phyloP scores from a whole-genome alignment of 2,888 invertebrate genomes.

The Cheilosia vernalis region DNA sequence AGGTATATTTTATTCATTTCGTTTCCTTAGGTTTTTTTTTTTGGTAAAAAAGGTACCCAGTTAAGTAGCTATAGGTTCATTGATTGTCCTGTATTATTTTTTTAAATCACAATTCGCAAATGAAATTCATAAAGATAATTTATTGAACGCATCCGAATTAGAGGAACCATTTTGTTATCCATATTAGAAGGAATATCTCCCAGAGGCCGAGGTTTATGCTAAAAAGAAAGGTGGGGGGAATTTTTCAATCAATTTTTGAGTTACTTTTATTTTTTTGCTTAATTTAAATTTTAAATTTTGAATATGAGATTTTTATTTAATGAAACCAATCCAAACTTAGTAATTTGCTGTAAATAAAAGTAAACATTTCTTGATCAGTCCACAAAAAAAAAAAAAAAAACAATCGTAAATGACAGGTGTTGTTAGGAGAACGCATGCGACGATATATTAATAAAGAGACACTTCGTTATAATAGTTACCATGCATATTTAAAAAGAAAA shows the following conservation, averaged over 20 bases:
- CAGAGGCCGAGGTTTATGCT: constrained; percentile 80
- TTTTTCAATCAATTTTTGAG: constrained; percentile 55
- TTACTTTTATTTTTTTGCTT: constrained; percentile 53
- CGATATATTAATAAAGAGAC: neutral
- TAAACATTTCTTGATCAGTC: constrained; percentile 57
- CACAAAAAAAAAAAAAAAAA: constrained; percentile 28
- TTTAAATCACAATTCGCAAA: constrained; percentile 51
- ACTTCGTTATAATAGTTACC: neutral
- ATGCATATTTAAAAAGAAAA: too few species aligned
- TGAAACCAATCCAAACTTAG: constrained; percentile 42
- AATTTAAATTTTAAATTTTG: constrained; percentile 39
- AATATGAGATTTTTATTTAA: constrained; percentile 7
- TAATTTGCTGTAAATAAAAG: constrained; percentile 47
- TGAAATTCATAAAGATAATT: constrained; percentile 56
- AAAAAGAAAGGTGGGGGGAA: constrained; percentile 77
- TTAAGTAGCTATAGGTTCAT: constrained; percentile 65
- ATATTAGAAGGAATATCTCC: constrained; percentile 78
- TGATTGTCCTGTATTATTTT: constrained; percentile 42
- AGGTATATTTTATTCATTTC: constrained; percentile 12
- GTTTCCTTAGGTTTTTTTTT: constrained; percentile 27
- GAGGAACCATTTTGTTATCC: constrained; percentile 78
- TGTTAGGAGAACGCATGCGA: constrained; percentile 31
- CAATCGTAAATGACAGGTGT: neutral
- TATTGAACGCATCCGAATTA: constrained; percentile 66
- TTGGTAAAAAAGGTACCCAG: constrained; percentile 67